Conservation (phyloP, 2,113 vertebrate genomes). For the Crotophaga sulcirostris region DNA sequence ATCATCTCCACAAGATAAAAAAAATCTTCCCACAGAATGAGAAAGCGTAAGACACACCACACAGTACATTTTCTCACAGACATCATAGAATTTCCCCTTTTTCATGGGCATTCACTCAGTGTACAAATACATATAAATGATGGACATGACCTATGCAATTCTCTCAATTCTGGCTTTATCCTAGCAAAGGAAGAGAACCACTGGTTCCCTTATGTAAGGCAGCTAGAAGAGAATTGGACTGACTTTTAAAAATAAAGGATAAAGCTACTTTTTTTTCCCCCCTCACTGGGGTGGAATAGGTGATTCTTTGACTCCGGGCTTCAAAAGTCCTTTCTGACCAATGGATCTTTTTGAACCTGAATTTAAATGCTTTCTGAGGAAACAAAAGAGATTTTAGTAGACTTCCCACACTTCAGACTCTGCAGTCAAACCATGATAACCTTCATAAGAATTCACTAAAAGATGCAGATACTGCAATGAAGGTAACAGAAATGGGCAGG, state of each 20-base stretch:
- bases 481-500: background rate
- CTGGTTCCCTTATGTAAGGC: background rate
- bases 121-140: background rate
- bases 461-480: background rate
- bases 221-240: background rate
- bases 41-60: fast-evolving
- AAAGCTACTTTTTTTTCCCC: background rate
- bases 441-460: background rate
- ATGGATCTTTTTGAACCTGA: background rate
- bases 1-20: background rate
- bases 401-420: background rate
- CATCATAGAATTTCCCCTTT: background rate
- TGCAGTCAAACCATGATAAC: background rate
- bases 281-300: background rate
- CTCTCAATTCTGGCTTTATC: background rate
- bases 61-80: background rate
- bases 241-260: background rate
- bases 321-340: constrained; percentile 3
- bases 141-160: background rate
- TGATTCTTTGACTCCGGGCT: background rate
- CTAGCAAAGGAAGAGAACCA: background rate
- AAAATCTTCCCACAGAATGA: background rate
- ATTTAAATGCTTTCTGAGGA: constrained; percentile 3
- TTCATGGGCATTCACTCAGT: background rate
- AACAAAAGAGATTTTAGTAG: background rate